Evolutionary conservation across 2,113 vertebrate genomes (phyloP), one percentile per base, ranked within the genome.

Genomic region (Sinocyclocheilus maitianheensis): DNA sequence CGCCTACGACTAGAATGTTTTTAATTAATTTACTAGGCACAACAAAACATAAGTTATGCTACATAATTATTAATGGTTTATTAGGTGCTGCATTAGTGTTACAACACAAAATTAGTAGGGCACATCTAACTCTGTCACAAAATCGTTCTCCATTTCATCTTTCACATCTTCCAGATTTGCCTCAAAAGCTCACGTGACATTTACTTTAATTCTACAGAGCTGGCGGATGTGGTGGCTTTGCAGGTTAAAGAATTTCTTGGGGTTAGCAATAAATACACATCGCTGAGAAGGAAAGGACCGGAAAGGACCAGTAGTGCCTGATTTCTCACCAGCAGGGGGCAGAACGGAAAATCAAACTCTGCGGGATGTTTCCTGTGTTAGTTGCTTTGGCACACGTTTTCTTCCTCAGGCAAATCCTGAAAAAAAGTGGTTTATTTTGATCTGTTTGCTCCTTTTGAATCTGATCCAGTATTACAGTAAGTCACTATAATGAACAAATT

Each of bases 211-310:
- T 40, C 34, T 84, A 74, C 51, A 13, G 72, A 65, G 7, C 34
- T 20, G 40, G 48, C 60, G 53, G 76, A 84, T 63, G 40, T 72
- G 37, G 40, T 67, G 81, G 76, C 65, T 74, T 79, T 71, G 81
- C 51, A 62, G 67, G 20, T 79, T 72, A 74, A 80, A 22, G 51
- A 26, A 62, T 48, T 81, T 48, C 55, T 30, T 43, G 26, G 46
- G 77, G 65, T 74, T 22, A 53, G 24, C 86, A 80, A 84, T 74
- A 53, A 74, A 83, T 78, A 77, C 24, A 51, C 13, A 55, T 14
- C 16, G 20, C 40, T 46, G 48, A 51, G 14, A 53, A 62, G n/a
- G 20, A 14, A 53, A 67, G 43, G 9, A 0, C 43, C 2, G 30
- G 30, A 34, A 34, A 2, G 7, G 71, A 7, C 22, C 43, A 58